Evolutionary conservation across 1,140 invertebrate genomes (phyloP).

Genomic region (Macrobrachium rosenbergii): DNA sequence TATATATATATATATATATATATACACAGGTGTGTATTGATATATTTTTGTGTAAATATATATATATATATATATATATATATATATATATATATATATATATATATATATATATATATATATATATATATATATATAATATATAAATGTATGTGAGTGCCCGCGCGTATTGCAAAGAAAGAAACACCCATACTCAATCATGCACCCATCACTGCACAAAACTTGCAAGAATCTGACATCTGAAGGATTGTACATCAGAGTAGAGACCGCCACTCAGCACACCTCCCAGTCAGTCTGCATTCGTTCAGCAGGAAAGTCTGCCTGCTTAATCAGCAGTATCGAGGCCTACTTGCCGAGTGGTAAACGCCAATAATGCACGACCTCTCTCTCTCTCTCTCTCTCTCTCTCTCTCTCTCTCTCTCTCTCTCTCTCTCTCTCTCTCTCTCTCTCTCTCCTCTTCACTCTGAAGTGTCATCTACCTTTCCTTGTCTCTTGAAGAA

Average conservation of each 20-base stretch:
- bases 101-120: too few species aligned
- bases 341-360: too few species aligned
- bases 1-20: too few species aligned
- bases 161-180: not conserved
- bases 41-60: too few species aligned
- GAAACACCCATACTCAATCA: not conserved
- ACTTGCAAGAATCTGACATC: too few species aligned
- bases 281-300: not conserved
- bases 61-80: too few species aligned
- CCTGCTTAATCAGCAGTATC: not conserved
- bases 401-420: not conserved
- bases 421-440: constrained; percentile 9
- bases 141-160: constrained; percentile 10
- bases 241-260: too few species aligned
- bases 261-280: not conserved
- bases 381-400: not conserved
- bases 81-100: too few species aligned
- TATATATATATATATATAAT: too few species aligned
- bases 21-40: too few species aligned
- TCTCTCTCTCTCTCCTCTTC: not conserved
- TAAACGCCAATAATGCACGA: not conserved
- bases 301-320: not conserved
- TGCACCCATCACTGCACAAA: too few species aligned
- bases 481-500: not conserved
- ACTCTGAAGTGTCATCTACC: not conserved